Conservation (phyloP, 2,113 vertebrate species). For the Haliaeetus leucogaster region DNA sequence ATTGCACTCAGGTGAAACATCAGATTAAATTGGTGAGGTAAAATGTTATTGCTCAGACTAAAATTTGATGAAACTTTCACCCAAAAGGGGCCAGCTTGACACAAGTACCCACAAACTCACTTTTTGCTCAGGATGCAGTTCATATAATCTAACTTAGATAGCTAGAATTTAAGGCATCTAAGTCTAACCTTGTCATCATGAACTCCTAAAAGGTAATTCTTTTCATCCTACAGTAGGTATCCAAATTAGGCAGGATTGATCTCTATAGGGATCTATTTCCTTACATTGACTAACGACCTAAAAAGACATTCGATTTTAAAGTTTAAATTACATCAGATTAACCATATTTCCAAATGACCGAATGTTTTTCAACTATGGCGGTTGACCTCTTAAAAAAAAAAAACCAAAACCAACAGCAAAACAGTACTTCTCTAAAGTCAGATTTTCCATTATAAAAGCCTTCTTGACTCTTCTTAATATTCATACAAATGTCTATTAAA, state of each 20-base stretch:
- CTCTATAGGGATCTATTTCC: neutral
- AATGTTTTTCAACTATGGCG: neutral
- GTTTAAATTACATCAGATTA: neutral
- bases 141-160: neutral
- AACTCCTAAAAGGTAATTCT: neutral
- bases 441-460: neutral
- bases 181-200: neutral
- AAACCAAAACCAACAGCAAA: neutral
- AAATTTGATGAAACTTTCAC: neutral
- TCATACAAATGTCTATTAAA: neutral
- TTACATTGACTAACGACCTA: neutral
- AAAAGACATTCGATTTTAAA: neutral
- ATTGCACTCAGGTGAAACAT: neutral
- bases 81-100: neutral
- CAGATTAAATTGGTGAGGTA: neutral
- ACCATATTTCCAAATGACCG: fast-evolving
- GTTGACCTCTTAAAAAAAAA: neutral
- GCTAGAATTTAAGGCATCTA: neutral
- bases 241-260: neutral
- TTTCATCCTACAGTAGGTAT: neutral
- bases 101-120: neutral
- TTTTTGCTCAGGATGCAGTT: neutral
- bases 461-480: neutral
- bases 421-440: neutral
- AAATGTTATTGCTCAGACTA: neutral